Evolutionary conservation across 2,113 vertebrate genomes (phyloP), one percentile per base, ranked within the genome.

Genomic region (Pungitius pungitius): DNA sequence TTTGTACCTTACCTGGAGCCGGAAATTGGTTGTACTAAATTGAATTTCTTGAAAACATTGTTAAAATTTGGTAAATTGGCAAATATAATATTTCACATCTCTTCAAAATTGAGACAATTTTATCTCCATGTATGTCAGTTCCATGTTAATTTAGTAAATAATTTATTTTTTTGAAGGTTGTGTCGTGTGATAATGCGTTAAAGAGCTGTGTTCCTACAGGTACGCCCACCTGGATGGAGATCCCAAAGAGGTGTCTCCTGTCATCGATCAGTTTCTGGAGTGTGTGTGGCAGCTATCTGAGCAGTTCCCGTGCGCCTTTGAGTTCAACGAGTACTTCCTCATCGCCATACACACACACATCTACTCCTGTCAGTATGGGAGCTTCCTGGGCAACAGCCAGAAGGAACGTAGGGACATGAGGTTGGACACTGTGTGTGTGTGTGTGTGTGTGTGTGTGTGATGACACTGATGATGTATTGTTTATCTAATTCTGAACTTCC

Each of bases 181-280:
- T 39, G 12, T 18, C 2, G 18, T 24, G 17, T 52, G 15, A 33
- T 47, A 8, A 30, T 39, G 35, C 26, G 35, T 73, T 15, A 64
- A 10, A 0, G 10, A 49, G 43, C 17, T 49, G 42, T 59, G 30
- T 58, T 37, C 35, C 55, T 75, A 58, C 81, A 99, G 97, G 89
- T 99, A 97, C 0, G 94, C 95, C 68, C 95, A 96, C 88, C 93
- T 99, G 83, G 96, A 98, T 6, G 96, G 96, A 2, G 97, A 99
- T 78, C 95, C 96, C 0, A 98, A 96, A 83, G 97, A 99, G 90
- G 96, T 97, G 80, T 98, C 97, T 0, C 97, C 97, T 0, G 95
- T 99, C 42, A 95, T 99, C 0, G 97, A 98, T 83, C 97, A 99
- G 93, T 97, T 99, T 87, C 92, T 98, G 3, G 97, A 99, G 90